Evolutionary conservation across 2,113 vertebrate genomes (phyloP), one percentile per base, ranked within the genome.

Genomic region (Sarotherodon lohbergeri): DNA sequence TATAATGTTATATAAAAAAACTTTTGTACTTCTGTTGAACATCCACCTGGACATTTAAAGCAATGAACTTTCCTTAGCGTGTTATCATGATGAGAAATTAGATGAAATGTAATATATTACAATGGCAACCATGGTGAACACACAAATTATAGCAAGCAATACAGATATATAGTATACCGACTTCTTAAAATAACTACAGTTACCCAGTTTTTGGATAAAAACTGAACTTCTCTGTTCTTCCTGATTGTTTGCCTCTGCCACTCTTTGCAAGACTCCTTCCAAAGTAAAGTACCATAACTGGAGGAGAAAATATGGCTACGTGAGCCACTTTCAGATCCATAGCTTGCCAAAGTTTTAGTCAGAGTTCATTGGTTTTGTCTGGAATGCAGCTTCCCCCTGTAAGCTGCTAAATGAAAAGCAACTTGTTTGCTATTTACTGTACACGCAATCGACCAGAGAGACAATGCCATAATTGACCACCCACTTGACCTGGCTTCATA

Each of bases 401-500:
- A 82, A 83, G 76, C 24, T 48, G 79, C 32, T 36, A 87, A 87
- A 86, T 85, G 82, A 90, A 86, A 80, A 88, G 32, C 54, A 80
- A 82, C 19, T 86, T 92, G 85, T 91, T 94, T 92, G 56, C 73
- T 81, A 27, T 91, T 92, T 88, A 90, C 88, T 82, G 80, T 91
- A 86, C 82, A 90, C 87, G 89, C 68, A 91, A 89, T 48, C 76
- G 24, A 89, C 19, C 16, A 82, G 71, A 29, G 27, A 66, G 91
- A 93, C 92, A 92, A 88, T 88, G 86, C 80, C 87, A 79, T 81
- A 89, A 93, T 78, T 92, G 87, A 93, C 89, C 54, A 22, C 86
- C 83, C 87, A 82, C 89, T 93, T 95, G 93, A 95, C 93, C 93
- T 87, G 87, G 79, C 88, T 46, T 84, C 85, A 84, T 52, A 80